Conservation (phyloP, 2,113 vertebrate genomes). For the Dasyornis broadbenti region DNA sequence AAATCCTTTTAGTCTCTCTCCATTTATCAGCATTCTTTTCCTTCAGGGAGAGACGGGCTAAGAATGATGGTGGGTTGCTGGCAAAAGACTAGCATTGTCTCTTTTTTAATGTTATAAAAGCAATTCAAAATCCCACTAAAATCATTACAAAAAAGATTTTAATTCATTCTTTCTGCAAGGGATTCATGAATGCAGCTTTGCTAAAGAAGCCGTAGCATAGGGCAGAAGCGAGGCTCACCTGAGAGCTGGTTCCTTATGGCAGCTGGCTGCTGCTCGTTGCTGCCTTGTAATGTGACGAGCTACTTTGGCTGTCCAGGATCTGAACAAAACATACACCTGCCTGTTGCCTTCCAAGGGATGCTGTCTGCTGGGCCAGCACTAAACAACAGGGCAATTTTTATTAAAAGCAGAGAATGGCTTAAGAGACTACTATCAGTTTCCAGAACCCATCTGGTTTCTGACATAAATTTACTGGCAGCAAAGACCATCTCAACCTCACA, state of each 20-base stretch:
- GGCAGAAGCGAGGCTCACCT: background rate
- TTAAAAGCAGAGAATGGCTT: background rate
- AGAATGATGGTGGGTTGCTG: background rate
- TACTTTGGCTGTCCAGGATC: background rate
- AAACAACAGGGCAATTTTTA: background rate
- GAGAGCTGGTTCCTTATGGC: background rate
- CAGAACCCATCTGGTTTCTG: background rate
- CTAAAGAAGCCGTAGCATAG: background rate
- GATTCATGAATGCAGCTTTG: background rate
- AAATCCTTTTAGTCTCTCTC: background rate
- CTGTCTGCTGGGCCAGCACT: background rate
- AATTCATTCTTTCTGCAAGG: background rate
- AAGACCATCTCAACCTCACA: background rate
- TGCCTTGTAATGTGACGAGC: rapidly evolving
- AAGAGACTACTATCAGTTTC: background rate
- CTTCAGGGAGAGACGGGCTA: background rate
- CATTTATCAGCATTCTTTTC: background rate
- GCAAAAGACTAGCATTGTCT: background rate
- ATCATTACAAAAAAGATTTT: background rate
- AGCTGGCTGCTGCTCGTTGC: background rate
- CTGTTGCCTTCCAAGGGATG: background rate
- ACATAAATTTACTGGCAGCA: background rate
- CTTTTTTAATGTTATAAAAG: background rate
- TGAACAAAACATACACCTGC: rapidly evolving
- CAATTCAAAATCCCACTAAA: background rate